Evolutionary conservation across 1,140 invertebrate genomes (phyloP).

Genomic region (Trachymyrmex cornetzi): DNA sequence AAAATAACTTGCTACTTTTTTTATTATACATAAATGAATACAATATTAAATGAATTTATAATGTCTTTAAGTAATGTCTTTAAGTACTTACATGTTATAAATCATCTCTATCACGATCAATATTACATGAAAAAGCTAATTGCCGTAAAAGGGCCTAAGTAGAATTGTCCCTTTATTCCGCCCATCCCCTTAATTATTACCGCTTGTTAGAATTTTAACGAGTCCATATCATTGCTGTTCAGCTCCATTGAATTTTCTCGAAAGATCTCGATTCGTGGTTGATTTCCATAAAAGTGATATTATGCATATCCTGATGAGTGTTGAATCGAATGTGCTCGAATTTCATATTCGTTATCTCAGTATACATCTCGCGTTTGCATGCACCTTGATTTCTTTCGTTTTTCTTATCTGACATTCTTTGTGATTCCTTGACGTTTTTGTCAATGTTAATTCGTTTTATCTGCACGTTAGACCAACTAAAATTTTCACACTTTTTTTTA

Average conservation of each 20-base stretch:
- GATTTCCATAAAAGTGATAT: background rate
- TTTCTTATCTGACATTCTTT: background rate
- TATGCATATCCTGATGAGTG: background rate
- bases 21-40: too few relatives aligned
- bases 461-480: background rate
- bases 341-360: conserved; percentile 37
- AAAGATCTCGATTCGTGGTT: background rate
- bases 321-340: conserved; percentile 16
- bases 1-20: too few relatives aligned
- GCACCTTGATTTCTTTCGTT: conserved; percentile 1
- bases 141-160: too few relatives aligned
- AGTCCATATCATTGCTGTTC: background rate
- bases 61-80: too few relatives aligned
- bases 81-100: too few relatives aligned
- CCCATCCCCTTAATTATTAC: too few relatives aligned
- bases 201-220: background rate
- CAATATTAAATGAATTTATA: too few relatives aligned
- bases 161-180: too few relatives aligned
- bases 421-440: background rate
- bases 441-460: conserved; percentile 34
- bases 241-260: background rate
- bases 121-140: too few relatives aligned
- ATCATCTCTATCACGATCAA: too few relatives aligned
- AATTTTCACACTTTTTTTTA: conserved; percentile 6
- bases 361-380: conserved; percentile 25